Evolutionary conservation across 2,797 vertebrate species (phyloP).

Genomic region (Chaetodon trifasciatus): DNA sequence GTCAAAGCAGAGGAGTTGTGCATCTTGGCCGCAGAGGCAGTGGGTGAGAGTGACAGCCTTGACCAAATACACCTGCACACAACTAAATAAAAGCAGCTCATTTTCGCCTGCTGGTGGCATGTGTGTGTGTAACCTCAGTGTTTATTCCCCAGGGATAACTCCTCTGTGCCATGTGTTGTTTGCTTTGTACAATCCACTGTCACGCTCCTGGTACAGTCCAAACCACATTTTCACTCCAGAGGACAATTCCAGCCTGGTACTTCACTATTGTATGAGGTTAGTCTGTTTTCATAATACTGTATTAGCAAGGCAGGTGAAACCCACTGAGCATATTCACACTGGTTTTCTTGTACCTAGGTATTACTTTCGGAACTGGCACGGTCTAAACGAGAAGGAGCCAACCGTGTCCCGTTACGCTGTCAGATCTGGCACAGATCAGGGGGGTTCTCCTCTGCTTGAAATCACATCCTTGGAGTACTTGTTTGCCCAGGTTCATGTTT

Average conservation of each 20-base stretch:
- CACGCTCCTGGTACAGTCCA: conserved; percentile 90
- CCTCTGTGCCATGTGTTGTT: conserved; percentile 92
- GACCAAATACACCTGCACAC: background rate
- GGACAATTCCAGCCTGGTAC: conserved; percentile 68
- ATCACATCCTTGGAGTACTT: conserved; percentile 91
- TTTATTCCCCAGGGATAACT: conserved; percentile 86
- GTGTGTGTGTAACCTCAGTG: conserved; percentile 29
- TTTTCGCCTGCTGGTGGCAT: background rate
- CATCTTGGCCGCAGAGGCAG: conserved; percentile 84
- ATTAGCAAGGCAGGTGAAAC: background rate
- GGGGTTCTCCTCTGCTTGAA: conserved; percentile 86
- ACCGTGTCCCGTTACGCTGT: conserved; percentile 82
- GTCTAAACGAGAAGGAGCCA: conserved; percentile 84
- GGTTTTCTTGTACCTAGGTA: conserved; percentile 72
- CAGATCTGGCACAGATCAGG: conserved; percentile 63
- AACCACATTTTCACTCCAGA: conserved; percentile 87
- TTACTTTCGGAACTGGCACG: conserved; percentile 96
- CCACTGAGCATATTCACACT: background rate
- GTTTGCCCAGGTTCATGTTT: conserved; percentile 89
- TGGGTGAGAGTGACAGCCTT: conserved; percentile 83
- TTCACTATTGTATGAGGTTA: conserved; percentile 94
- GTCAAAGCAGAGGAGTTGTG: conserved; percentile 90
- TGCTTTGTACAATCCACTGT: conserved; percentile 87
- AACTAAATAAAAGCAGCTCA: background rate
- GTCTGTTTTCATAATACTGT: conserved; percentile 52